A percentile compares a stretch with the other conserved stretches of the same genome.
Evolutionary conservation across 1,140 invertebrate genomes (phyloP).

Genomic region (Hestina assimilis): DNA sequence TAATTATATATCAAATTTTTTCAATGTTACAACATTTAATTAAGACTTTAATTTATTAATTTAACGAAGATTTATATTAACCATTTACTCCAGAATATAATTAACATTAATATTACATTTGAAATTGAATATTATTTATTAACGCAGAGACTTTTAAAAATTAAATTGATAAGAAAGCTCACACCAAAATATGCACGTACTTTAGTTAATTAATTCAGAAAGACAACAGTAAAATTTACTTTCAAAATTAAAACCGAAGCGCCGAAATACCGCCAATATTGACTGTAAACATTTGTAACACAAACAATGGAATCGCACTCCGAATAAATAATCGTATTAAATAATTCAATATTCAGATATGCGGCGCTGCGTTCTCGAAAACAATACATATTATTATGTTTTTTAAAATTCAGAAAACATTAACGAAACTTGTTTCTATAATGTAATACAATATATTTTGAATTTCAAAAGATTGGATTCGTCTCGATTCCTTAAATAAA

Average conservation of each 20-base stretch:
- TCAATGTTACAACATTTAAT: too few relatives aligned
- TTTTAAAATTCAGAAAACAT: neutral
- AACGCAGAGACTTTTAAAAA: neutral
- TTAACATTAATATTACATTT: too few relatives aligned
- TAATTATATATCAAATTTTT: too few relatives aligned
- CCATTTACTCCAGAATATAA: too few relatives aligned
- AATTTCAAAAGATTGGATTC: too few relatives aligned
- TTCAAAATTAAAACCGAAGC: slow-evolving; percentile 23
- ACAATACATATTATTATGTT: slow-evolving; percentile 9
- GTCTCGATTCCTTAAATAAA: neutral
- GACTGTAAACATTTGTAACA: slow-evolving; percentile 28
- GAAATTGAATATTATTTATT: neutral
- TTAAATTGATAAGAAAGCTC: neutral
- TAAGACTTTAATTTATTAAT: too few relatives aligned
- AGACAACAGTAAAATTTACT: slow-evolving; percentile 5
- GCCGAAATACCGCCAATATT: slow-evolving; percentile 22
- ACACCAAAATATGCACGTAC: neutral
- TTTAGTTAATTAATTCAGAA: slow-evolving; percentile 18
- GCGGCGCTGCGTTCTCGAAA: slow-evolving; percentile 16
- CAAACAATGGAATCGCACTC: slow-evolving; percentile 35
- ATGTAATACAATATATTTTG: neutral
- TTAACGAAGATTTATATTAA: too few relatives aligned
- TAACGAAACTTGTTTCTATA: neutral
- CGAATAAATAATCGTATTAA: slow-evolving; percentile 35
- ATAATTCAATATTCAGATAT: slow-evolving; percentile 37